A percentile compares a stretch with the other conserved stretches of the same genome.
phyloP scores from a whole-genome alignment of 2,113 vertebrate species.

The Pheucticus melanocephalus region DNA sequence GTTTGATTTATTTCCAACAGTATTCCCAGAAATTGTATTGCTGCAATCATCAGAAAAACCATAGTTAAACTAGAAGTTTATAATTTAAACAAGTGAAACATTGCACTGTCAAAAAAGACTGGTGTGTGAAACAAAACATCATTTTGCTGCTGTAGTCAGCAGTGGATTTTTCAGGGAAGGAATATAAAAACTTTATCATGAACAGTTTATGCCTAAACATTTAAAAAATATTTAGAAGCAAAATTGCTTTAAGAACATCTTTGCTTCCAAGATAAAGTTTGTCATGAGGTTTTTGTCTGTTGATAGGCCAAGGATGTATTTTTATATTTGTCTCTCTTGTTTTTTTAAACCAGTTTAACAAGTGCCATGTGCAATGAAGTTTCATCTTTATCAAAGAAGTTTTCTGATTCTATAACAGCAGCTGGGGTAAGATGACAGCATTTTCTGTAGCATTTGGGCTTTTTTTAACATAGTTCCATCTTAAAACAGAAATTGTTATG shows the following conservation, averaged over 20 bases:
- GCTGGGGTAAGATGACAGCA: slow-evolving; percentile 82
- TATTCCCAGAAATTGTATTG: background rate
- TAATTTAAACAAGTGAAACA: background rate
- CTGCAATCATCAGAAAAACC: background rate
- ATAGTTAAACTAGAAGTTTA: background rate
- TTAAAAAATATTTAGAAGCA: background rate
- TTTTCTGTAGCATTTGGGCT: background rate
- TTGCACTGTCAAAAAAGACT: background rate
- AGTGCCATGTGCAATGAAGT: slow-evolving; percentile 95
- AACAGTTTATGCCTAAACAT: background rate
- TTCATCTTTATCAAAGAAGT: slow-evolving; percentile 84
- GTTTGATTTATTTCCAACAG: background rate
- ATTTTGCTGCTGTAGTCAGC: background rate
- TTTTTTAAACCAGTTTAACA: slow-evolving; percentile 82
- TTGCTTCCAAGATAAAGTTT: background rate
- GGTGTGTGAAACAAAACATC: background rate
- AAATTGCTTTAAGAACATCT: background rate
- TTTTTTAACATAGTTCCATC: background rate
- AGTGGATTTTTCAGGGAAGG: background rate
- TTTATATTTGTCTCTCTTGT: slow-evolving; percentile 2
- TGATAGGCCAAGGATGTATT: background rate
- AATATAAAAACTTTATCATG: background rate
- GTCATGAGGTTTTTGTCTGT: background rate
- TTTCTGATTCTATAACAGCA: slow-evolving; percentile 81
- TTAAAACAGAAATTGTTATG: background rate